Conservation (phyloP, 2,113 vertebrate species). For the Alouatta palliata region DNA sequence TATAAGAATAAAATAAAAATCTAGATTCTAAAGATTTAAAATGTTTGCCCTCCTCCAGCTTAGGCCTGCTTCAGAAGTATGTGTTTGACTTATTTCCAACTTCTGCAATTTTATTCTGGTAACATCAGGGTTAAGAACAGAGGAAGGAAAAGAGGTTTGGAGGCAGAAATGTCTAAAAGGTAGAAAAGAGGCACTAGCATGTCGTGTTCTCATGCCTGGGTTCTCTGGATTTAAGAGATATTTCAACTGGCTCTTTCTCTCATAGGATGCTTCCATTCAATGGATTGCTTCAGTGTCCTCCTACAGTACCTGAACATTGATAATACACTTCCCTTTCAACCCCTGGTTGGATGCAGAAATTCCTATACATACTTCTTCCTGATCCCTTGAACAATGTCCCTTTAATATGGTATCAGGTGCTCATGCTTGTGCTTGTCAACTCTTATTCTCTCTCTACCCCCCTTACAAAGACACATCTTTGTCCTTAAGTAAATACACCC, state of each 20-base stretch:
- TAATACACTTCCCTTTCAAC: not conserved
- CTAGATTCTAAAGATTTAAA: not conserved
- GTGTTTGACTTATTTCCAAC: not conserved
- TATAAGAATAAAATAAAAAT: conserved; percentile 8
- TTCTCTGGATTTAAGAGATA: not conserved
- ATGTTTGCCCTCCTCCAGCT: not conserved
- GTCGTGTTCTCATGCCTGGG: not conserved
- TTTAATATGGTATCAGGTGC: not conserved
- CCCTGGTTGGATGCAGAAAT: not conserved
- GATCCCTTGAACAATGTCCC: not conserved
- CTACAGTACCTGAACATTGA: not conserved
- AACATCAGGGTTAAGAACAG: not conserved
- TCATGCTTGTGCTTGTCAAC: no score
- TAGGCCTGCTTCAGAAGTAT: not conserved
- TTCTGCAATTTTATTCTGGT: not conserved
- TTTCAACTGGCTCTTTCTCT: not conserved
- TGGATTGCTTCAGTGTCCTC: not conserved
- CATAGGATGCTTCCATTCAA: not conserved
- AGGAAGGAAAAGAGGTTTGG: not conserved
- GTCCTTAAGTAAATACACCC: not conserved
- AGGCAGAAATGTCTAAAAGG: not conserved
- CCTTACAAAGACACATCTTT: not conserved
- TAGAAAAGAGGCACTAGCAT: not conserved
- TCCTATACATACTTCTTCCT: not conserved
- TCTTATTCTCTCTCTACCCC: not conserved